Evolutionary conservation across 1,140 invertebrate species (phyloP).

Genomic region (Aphaenogaster rudis): DNA sequence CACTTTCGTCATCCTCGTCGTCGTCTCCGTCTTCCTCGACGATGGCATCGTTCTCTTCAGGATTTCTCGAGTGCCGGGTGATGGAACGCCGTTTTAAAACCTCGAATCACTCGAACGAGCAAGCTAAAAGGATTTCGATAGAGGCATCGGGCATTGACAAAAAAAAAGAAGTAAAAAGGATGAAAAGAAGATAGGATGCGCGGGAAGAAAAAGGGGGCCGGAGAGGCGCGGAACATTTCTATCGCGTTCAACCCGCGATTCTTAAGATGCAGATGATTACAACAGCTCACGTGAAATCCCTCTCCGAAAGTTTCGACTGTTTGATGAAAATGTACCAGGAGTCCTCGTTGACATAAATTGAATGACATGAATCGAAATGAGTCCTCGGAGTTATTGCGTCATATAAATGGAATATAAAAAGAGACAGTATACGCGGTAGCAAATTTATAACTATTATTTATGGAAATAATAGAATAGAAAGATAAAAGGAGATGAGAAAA

Average conservation of each 20-base stretch:
- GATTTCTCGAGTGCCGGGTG: constrained; percentile 71
- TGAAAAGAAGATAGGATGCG: not conserved
- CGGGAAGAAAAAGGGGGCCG: constrained; percentile 13
- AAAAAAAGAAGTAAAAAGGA: constrained; percentile 41
- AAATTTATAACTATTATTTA: constrained; percentile 50
- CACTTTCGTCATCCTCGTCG: constrained; percentile 51
- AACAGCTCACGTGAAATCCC: constrained; percentile 8
- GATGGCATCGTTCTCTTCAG: constrained; percentile 34
- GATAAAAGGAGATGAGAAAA: constrained; percentile 20
- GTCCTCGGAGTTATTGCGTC: not conserved
- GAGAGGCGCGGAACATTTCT: constrained; percentile 35
- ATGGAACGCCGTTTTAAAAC: constrained; percentile 76
- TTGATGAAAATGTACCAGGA: constrained; percentile 38
- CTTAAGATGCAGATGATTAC: constrained; percentile 73
- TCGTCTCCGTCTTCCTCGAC: constrained; percentile 48
- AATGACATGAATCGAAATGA: constrained; percentile 26
- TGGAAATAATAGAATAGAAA: constrained; percentile 37
- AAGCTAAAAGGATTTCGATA: constrained; percentile 78
- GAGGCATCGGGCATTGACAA: constrained; percentile 63
- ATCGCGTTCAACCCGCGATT: constrained; percentile 44
- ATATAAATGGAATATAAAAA: constrained; percentile 15
- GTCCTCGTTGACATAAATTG: not conserved
- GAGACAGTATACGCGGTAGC: not conserved
- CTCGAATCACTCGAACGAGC: constrained; percentile 74
- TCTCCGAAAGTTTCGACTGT: not conserved